phyloP scores from a whole-genome alignment of 2,888 invertebrate genomes.

The Dioctria linearis region DNA sequence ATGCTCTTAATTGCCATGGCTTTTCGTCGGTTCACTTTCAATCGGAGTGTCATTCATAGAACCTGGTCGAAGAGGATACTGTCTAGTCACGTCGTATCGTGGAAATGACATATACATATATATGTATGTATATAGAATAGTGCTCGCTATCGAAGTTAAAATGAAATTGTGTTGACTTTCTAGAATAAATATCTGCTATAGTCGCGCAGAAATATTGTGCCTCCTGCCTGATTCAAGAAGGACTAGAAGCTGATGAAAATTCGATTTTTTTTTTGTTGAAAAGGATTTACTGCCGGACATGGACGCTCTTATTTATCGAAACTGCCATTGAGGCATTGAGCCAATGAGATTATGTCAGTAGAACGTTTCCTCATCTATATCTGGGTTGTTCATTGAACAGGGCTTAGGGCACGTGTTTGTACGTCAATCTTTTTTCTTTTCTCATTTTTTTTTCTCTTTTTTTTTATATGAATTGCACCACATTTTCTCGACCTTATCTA shows the following conservation, averaged over 20 bases:
- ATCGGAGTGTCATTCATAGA: neutral
- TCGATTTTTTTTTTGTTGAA: neutral
- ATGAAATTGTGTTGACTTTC: neutral
- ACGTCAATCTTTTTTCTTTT: neutral
- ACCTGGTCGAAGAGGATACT: neutral
- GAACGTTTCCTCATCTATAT: too few species aligned
- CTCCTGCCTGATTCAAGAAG: too few species aligned
- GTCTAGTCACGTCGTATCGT: neutral
- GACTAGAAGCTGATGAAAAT: too few species aligned
- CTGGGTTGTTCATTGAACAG: neutral
- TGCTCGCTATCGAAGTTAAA: too few species aligned
- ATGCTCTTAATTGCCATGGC: slow-evolving; percentile 4
- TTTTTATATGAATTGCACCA: too few species aligned
- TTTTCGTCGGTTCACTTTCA: neutral
- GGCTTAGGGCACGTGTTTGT: neutral
- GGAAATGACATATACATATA: neutral
- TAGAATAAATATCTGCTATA: neutral
- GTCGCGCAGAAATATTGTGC: neutral
- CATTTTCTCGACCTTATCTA: too few species aligned
- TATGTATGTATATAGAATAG: too few species aligned
- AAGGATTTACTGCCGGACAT: neutral
- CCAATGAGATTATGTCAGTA: too few species aligned
- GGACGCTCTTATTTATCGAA: neutral
- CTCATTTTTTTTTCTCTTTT: too few species aligned
- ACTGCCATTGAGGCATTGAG: too few species aligned